These are phyloP conservation scores for Alces alces DNA, from an alignment of 2,113 vertebrate species.

Conservation along the genomic window DNA sequence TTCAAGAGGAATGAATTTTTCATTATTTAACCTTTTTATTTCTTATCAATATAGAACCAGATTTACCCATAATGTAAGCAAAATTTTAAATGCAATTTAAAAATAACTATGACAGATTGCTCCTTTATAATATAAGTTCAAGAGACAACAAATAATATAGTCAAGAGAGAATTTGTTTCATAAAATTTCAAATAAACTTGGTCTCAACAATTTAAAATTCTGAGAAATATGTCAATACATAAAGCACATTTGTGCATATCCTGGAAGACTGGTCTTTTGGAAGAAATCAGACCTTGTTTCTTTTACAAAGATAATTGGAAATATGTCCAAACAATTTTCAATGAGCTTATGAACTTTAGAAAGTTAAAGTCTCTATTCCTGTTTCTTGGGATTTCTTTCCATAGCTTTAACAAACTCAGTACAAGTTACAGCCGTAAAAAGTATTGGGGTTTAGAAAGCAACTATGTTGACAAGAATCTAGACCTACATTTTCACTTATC, in stretches of 20 bases:
- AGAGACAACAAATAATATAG: neutral
- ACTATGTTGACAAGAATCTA: neutral
- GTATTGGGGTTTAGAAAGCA: neutral
- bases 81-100: neutral
- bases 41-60: neutral
- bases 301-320: neutral
- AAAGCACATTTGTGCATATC: neutral
- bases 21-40: neutral
- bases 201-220: neutral
- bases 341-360: neutral
- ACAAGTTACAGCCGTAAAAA: neutral
- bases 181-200: constrained; percentile 11
- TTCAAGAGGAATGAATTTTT: neutral
- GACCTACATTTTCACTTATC: neutral
- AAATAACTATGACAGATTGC: neutral
- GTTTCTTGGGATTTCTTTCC: neutral
- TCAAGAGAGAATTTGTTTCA: neutral
- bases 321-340: neutral
- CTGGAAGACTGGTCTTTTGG: neutral
- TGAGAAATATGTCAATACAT: neutral
- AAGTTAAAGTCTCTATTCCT: neutral
- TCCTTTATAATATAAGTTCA: neutral
- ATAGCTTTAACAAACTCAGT: neutral
- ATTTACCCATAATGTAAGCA: neutral
- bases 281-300: neutral